phyloP scores from a whole-genome alignment of 1,140 invertebrate genomes.

The Drosophila murphyi region DNA sequence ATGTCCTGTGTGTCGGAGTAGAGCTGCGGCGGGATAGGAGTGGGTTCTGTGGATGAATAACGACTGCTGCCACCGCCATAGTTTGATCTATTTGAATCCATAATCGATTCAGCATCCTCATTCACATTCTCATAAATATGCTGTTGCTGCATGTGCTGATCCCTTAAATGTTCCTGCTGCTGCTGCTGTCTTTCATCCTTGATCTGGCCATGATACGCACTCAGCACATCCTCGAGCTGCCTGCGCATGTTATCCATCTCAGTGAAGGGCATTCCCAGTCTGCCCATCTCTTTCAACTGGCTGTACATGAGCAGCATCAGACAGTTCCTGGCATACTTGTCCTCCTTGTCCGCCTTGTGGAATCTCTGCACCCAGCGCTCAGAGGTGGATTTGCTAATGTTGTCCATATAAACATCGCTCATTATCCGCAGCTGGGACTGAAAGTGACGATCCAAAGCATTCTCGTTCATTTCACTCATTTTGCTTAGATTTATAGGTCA shows the following conservation, averaged over 20 bases:
- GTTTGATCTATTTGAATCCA: conserved; percentile 3
- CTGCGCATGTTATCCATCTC: conserved; percentile 23
- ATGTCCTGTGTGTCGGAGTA: not conserved
- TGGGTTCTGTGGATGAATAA: not conserved
- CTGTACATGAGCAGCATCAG: conserved; percentile 58
- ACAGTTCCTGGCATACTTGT: conserved; percentile 65
- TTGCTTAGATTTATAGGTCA: not conserved
- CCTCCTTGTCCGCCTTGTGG: not conserved
- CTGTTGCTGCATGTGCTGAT: no score
- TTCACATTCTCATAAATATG: no score
- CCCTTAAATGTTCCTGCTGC: not conserved
- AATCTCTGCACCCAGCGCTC: conserved; percentile 51
- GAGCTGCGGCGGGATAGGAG: not conserved
- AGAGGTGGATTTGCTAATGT: conserved; percentile 27
- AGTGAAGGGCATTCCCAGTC: conserved; percentile 48
- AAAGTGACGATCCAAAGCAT: conserved; percentile 52
- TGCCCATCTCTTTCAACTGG: conserved; percentile 45
- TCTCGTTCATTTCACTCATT: conserved; percentile 50
- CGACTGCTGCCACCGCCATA: conserved; percentile 1
- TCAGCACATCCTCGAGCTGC: conserved; percentile 44
- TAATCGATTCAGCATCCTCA: not conserved
- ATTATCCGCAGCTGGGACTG: conserved; percentile 42
- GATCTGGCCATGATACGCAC: conserved; percentile 29
- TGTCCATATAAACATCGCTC: conserved; percentile 11
- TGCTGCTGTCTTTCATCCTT: not conserved